Conservation (phyloP, 2,888 invertebrate genomes). For the Caenorhabditis virilis region DNA sequence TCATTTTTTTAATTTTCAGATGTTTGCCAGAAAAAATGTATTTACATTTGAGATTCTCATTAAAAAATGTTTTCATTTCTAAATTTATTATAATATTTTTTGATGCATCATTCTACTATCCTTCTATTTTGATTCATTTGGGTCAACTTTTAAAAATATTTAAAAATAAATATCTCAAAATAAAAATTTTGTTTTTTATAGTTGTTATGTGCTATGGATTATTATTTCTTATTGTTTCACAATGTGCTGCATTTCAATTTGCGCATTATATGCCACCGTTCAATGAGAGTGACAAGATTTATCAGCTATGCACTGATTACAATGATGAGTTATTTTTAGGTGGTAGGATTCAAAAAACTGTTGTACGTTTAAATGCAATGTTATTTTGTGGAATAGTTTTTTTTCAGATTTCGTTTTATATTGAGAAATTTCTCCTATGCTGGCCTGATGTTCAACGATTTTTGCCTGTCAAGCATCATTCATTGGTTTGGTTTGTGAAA, state of each 20-base stretch:
- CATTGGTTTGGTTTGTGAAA: constrained; percentile 51
- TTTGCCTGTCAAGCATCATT: constrained; percentile 39
- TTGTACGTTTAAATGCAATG: constrained; percentile 10
- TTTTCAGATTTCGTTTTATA: constrained; percentile 41
- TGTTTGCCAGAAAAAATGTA: too few species aligned
- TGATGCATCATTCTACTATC: too few species aligned
- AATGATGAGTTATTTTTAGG: constrained; percentile 38
- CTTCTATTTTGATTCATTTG: neutral
- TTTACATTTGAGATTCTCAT: too few species aligned
- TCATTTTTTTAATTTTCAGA: too few species aligned
- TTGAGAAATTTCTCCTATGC: constrained; percentile 46
- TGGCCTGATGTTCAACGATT: constrained; percentile 38
- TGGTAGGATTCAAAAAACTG: constrained; percentile 22
- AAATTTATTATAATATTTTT: too few species aligned
- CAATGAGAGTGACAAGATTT: constrained; percentile 35
- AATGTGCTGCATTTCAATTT: constrained; percentile 26
- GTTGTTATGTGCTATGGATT: constrained; percentile 34
- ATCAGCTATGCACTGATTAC: constrained; percentile 47
- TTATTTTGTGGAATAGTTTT: constrained; percentile 2
- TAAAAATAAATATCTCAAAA: too few species aligned
- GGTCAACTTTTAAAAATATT: neutral
- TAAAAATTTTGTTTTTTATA: neutral
- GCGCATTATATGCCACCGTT: constrained; percentile 46
- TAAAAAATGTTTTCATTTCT: too few species aligned
- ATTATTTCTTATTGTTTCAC: constrained; percentile 9